Evolutionary conservation across 2,888 invertebrate genomes (phyloP).

Genomic region (Petrolisthes manimaculis): DNA sequence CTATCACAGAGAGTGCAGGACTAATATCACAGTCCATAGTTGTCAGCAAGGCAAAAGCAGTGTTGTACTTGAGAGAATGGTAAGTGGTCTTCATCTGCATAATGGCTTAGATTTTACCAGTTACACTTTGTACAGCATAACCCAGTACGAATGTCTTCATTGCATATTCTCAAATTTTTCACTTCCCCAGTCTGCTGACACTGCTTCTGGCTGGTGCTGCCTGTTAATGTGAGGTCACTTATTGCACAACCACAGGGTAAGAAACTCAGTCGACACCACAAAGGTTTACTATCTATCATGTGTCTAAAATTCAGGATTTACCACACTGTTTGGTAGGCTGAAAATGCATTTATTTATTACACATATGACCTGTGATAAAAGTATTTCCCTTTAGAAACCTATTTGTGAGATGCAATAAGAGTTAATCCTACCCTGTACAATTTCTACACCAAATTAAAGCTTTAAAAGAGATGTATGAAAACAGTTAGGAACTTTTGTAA

Average conservation of each 20-base stretch:
- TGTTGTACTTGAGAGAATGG: neutral
- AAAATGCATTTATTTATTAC: too few species aligned
- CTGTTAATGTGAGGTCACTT: neutral
- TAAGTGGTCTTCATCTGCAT: too few species aligned
- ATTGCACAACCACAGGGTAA: neutral
- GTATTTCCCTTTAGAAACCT: too few species aligned
- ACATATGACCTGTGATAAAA: too few species aligned
- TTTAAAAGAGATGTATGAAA: neutral
- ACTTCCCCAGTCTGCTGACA: neutral
- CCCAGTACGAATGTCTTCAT: too few species aligned
- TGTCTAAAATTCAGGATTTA: neutral
- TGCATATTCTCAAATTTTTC: too few species aligned
- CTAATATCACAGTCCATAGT: constrained; percentile 3
- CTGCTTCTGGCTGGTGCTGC: neutral
- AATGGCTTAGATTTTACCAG: too few species aligned
- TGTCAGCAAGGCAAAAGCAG: neutral
- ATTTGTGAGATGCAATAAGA: too few species aligned
- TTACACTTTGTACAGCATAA: too few species aligned
- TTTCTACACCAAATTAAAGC: neutral
- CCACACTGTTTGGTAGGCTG: neutral
- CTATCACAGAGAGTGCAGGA: constrained; percentile 4
- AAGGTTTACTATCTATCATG: too few species aligned
- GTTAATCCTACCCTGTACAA: neutral
- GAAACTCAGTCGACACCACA: neutral
- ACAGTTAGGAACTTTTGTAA: constrained; percentile 3